A percentile compares a stretch with the other conserved stretches of the same genome.
Conservation (phyloP, 2,888 invertebrate genomes). For the Chironomus tentans region DNA sequence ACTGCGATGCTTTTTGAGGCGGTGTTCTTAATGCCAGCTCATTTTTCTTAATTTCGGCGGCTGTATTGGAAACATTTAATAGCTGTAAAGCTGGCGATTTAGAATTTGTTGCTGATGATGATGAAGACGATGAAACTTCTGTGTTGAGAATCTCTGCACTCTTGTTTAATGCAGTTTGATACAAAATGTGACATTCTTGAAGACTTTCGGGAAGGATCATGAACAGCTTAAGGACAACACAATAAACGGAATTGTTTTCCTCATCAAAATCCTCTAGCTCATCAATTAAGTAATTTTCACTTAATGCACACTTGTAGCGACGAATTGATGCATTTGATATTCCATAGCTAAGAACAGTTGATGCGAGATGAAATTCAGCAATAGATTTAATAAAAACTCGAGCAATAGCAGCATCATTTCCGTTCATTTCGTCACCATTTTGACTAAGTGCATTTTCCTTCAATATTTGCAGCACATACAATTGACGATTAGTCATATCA, state of each 20-base stretch:
- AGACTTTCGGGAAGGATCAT: constrained; percentile 81
- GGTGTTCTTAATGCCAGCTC: constrained; percentile 11
- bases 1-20: constrained; percentile 31
- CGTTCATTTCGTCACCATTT: not conserved
- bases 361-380: constrained; percentile 78
- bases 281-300: constrained; percentile 44
- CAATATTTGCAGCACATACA: constrained; percentile 71
- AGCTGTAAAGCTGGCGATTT: not conserved
- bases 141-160: constrained; percentile 34
- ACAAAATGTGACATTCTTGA: constrained; percentile 71
- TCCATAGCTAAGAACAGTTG: constrained; percentile 81
- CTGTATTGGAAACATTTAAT: not conserved
- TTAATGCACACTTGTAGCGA: constrained; percentile 43
- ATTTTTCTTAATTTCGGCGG: constrained; percentile 21
- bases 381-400: constrained; percentile 61
- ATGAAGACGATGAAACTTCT: not conserved
- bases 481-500: constrained; percentile 72
- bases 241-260: constrained; percentile 47
- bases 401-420: not conserved
- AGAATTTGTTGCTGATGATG: constrained; percentile 29
- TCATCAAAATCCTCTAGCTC: constrained; percentile 52
- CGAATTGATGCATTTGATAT: constrained; percentile 66
- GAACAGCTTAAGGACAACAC: constrained; percentile 52
- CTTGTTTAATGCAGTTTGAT: constrained; percentile 43
- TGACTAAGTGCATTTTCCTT: constrained; percentile 45